phyloP scores from a whole-genome alignment of 2,797 vertebrate species.

The Sparus aurata region DNA sequence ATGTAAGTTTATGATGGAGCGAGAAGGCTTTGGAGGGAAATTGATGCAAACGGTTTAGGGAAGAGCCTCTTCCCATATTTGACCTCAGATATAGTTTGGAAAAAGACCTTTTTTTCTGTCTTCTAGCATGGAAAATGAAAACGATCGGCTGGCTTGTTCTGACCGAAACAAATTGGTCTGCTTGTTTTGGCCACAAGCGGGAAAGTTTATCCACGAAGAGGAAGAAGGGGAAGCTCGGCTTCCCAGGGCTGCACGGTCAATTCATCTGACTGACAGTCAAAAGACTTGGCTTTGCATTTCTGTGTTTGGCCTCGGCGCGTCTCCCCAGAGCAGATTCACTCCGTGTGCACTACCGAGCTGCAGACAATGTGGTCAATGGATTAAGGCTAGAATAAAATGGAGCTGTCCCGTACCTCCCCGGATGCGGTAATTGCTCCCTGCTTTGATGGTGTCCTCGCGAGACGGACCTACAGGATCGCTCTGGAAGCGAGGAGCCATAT shows the following conservation, averaged over 20 bases:
- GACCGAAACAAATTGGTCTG: conserved; percentile 42
- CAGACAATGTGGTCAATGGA: conserved; percentile 56
- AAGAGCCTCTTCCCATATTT: background rate
- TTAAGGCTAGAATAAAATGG: conserved; percentile 51
- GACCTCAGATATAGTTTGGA: conserved; percentile 16
- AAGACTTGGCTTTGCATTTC: conserved; percentile 42
- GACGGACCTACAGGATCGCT: conserved; percentile 13
- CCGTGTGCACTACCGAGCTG: conserved; percentile 24
- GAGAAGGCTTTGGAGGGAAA: background rate
- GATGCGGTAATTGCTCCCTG: conserved; percentile 27
- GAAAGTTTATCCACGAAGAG: conserved; percentile 48
- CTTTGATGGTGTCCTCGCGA: conserved; percentile 36
- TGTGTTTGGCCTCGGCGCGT: conserved; percentile 15
- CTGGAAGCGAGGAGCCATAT: background rate
- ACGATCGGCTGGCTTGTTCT: conserved; percentile 1
- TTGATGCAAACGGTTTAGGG: background rate
- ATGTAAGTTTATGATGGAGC: background rate
- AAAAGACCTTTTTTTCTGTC: background rate
- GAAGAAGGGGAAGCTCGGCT: conserved; percentile 40
- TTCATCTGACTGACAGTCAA: conserved; percentile 60
- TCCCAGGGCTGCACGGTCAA: conserved; percentile 21
- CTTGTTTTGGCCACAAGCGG: conserved; percentile 59
- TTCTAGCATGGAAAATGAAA: background rate
- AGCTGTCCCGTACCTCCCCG: conserved; percentile 15
- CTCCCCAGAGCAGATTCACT: conserved; percentile 42